These are phyloP conservation scores for Gobiocypris rarus DNA, from an alignment of 2,113 vertebrate genomes.

Conservation along the genomic window DNA sequence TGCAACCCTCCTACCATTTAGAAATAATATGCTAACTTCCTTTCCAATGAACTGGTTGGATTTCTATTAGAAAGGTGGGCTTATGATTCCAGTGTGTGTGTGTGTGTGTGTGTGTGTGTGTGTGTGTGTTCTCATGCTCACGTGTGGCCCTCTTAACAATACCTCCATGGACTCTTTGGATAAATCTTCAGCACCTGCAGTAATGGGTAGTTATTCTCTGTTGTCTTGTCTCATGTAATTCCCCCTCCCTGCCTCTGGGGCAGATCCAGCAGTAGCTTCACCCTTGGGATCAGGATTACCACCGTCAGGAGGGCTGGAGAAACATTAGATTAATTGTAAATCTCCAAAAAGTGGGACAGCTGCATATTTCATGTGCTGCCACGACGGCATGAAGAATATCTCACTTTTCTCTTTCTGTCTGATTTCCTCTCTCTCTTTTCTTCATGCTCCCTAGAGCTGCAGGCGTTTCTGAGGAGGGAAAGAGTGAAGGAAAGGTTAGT, in stretches of 20 bases:
- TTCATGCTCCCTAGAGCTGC: neutral
- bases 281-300: slow-evolving; percentile 71
- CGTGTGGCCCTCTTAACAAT: neutral
- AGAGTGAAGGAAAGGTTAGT: slow-evolving; percentile 4
- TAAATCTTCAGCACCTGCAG: slow-evolving; percentile 22
- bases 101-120: slow-evolving; percentile 12
- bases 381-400: slow-evolving; percentile 39
- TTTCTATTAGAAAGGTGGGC: neutral
- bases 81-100: no score
- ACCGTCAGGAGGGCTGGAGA: slow-evolving; percentile 69
- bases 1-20: neutral
- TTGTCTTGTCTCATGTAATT: slow-evolving; percentile 62
- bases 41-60: neutral
- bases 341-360: slow-evolving; percentile 63
- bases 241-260: slow-evolving; percentile 61
- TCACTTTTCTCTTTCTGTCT: slow-evolving; percentile 24
- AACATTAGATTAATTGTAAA: slow-evolving; percentile 72
- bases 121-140: neutral
- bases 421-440: neutral
- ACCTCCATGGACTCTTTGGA: slow-evolving; percentile 10
- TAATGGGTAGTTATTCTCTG: slow-evolving; percentile 45
- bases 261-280: slow-evolving; percentile 62
- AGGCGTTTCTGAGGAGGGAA: neutral
- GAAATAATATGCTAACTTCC: neutral
- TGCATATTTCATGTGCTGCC: slow-evolving; percentile 55